These are phyloP conservation scores for Archilochus colubris DNA, from an alignment of 2,113 vertebrate species.

Conservation along the genomic window DNA sequence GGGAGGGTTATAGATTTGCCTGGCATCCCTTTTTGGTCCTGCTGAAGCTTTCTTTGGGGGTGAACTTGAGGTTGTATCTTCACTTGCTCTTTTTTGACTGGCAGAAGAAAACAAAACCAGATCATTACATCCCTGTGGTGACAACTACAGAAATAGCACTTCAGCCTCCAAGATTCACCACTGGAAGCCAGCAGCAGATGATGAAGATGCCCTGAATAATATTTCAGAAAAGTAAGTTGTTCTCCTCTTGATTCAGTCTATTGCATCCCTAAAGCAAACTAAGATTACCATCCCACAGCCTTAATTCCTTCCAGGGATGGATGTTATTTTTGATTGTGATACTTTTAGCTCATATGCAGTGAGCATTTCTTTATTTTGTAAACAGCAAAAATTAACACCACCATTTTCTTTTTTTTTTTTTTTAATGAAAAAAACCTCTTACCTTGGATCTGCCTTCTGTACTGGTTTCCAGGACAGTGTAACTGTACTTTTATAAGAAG, in stretches of 20 bases:
- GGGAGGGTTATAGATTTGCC: conserved; percentile 98
- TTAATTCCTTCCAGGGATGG: not conserved
- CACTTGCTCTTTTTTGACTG: conserved; percentile 89
- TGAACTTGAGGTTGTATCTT: conserved; percentile 83
- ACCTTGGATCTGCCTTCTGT: conserved; percentile 90
- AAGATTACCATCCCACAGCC: not conserved
- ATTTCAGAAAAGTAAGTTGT: not conserved
- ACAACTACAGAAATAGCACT: not conserved
- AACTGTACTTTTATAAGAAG: conserved; percentile 97
- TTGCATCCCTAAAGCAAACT: not conserved
- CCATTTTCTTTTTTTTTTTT: not conserved
- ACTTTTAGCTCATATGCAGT: not conserved
- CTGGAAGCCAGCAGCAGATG: not conserved
- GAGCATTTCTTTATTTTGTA: not conserved
- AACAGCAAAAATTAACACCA: not conserved
- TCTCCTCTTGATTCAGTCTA: not conserved
- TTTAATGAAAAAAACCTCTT: conserved; percentile 29
- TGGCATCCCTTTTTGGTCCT: conserved; percentile 91
- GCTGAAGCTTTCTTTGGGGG: conserved; percentile 87
- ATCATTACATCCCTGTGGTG: not conserved
- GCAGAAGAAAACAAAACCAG: conserved; percentile 10
- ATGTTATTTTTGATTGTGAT: not conserved
- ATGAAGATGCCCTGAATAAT: not conserved
- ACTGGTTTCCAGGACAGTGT: conserved; percentile 98
- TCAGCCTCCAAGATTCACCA: not conserved